These are phyloP conservation scores for Ceyx cyanopectus DNA, from an alignment of 2,113 vertebrate species.

Conservation along the genomic window DNA sequence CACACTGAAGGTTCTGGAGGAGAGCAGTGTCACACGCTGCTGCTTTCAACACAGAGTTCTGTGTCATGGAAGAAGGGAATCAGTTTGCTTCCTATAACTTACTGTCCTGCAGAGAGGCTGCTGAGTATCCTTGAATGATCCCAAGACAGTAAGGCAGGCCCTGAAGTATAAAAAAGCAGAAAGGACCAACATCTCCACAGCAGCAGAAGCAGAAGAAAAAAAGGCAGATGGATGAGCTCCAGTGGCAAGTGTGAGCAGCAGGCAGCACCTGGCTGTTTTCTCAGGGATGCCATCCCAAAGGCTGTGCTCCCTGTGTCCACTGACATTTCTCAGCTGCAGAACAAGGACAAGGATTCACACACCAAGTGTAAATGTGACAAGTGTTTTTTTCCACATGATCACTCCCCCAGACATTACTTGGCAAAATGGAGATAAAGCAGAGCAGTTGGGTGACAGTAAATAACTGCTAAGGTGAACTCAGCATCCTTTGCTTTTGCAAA, in stretches of 20 bases:
- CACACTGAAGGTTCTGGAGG: neutral
- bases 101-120: neutral
- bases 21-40: neutral
- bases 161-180: neutral
- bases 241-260: neutral
- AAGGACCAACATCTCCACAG: neutral
- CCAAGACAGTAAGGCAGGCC: neutral
- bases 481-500: conserved; percentile 27
- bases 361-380: neutral
- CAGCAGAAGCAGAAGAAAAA: neutral
- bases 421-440: conserved; percentile 12
- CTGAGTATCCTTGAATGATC: neutral
- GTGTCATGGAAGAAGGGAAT: neutral
- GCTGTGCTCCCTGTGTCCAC: neutral
- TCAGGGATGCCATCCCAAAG: neutral
- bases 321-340: neutral
- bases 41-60: neutral
- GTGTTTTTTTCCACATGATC: conserved; percentile 32
- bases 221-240: neutral
- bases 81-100: neutral
- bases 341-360: neutral
- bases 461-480: conserved; percentile 37
- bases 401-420: neutral
- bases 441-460: neutral
- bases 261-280: neutral